Evolutionary conservation across 2,113 vertebrate genomes (phyloP), one percentile per base, ranked within the genome.

Genomic region (Malurus cyaneus): DNA sequence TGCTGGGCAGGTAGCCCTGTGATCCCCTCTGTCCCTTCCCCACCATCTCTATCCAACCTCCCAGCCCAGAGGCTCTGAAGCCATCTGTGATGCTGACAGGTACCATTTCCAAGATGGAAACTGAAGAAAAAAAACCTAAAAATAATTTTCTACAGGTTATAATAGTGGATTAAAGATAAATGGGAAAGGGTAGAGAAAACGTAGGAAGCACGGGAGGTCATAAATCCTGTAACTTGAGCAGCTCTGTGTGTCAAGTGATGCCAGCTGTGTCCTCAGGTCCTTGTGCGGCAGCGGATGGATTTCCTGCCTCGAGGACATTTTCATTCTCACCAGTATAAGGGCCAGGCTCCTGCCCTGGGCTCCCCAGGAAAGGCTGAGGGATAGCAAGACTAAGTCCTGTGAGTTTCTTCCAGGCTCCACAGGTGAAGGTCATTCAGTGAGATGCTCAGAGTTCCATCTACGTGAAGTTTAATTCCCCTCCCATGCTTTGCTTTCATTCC

Each of bases 141-240:
- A 92, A 94, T 94, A 28, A 81, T 60, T 95, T 72, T 57, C 80
- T 87, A 77, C 76, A 89, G 42, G 62, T 93, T 91, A 76, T 82
- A 80, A 86, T 95, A 94, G 84, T 71, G 94, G 88, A 47, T 94
- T 96, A 96, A 60, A 93, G 96, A 96, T 95, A 92, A 93, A 94
- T 94, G 71, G 79, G 73, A 67, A 90, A 91, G 20, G 5, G 69
- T 23, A 96, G 80, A 91, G 70, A 91, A 88, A 85, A 93, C 74
- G 50, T 10, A 73, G 87, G 86, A 85, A 82, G 78, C 46, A 5
- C 84, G 71, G 49, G 80, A 60, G 70, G 83, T 66, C 88, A 74
- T 81, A 86, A 96, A 89, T 85, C 81, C 95, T 54, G 65, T 52
- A 92, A 92, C 89, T 90, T 16, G 79, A 87, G 95, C 95, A 93